Conservation (phyloP, 1,140 invertebrate genomes). For the Stenopsyche tienmushanensis region DNA sequence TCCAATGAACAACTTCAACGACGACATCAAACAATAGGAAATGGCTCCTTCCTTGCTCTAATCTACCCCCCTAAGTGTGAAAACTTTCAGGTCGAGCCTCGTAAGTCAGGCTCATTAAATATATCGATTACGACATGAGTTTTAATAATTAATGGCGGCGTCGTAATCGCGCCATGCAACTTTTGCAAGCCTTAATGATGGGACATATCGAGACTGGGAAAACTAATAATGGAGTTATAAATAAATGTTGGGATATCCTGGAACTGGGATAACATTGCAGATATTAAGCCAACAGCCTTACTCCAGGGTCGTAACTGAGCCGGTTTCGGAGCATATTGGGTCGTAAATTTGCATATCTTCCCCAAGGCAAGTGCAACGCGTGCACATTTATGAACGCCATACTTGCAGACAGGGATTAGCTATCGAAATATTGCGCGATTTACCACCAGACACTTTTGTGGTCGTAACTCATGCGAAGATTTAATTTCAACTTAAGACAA, state of each 20-base stretch:
- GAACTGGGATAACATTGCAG: conserved; percentile 10
- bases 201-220: too few relatives aligned
- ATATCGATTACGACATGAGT: too few relatives aligned
- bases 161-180: too few relatives aligned
- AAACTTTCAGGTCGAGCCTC: too few relatives aligned
- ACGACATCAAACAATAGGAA: too few relatives aligned
- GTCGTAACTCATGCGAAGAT: not conserved
- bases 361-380: conserved; percentile 3
- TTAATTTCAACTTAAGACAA: not conserved
- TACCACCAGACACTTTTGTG: not conserved
- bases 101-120: too few relatives aligned
- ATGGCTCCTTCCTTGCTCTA: too few relatives aligned
- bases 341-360: conserved; percentile 24
- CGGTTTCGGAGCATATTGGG: conserved; percentile 10
- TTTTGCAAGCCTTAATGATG: too few relatives aligned
- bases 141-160: too few relatives aligned
- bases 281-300: conserved; percentile 13
- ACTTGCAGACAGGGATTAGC: not conserved
- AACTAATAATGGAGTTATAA: conserved; percentile 22
- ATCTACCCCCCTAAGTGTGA: too few relatives aligned
- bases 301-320: conserved; percentile 1
- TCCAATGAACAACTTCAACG: too few relatives aligned
- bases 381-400: conserved; percentile 16
- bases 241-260: too few relatives aligned
- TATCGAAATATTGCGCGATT: not conserved